These are phyloP conservation scores for Sturmia bella DNA, from an alignment of 2,888 invertebrate genomes.

Conservation along the genomic window DNA sequence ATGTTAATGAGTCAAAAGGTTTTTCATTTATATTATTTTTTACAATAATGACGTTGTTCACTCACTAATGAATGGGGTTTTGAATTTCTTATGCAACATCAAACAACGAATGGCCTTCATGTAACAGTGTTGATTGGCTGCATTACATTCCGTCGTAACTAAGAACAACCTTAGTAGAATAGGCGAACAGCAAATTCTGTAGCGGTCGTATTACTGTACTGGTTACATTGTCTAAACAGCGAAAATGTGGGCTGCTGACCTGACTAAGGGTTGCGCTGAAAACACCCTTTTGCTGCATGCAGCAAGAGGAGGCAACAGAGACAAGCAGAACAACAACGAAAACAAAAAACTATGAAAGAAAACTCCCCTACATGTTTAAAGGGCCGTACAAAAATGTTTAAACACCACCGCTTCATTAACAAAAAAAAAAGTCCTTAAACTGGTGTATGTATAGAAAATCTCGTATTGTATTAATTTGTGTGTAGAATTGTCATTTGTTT, in stretches of 20 bases:
- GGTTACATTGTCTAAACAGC: constrained; percentile 52
- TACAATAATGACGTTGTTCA: constrained; percentile 43
- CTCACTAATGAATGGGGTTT: constrained; percentile 55
- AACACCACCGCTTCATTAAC: neutral
- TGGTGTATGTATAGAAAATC: neutral
- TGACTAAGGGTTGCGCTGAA: constrained; percentile 63
- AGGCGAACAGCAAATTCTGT: constrained; percentile 75
- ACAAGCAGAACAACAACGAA: neutral
- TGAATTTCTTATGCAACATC: constrained; percentile 33
- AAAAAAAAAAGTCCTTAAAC: neutral
- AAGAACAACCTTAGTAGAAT: constrained; percentile 80
- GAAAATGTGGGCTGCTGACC: constrained; percentile 64
- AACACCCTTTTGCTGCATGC: constrained; percentile 54
- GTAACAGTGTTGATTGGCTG: constrained; percentile 69
- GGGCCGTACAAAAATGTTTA: constrained; percentile 58
- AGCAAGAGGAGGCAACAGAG: constrained; percentile 1
- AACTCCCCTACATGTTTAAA: constrained; percentile 65
- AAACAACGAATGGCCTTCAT: constrained; percentile 68
- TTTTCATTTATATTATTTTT: constrained; percentile 41
- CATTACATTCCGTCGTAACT: constrained; percentile 82
- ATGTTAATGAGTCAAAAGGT: constrained; percentile 34
- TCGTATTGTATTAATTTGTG: neutral
- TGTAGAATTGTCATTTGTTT: neutral
- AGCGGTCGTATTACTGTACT: constrained; percentile 61
- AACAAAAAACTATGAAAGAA: constrained; percentile 34